Evolutionary conservation across 2,888 invertebrate genomes (phyloP), one percentile per base, ranked within the genome.

Genomic region (Euplagia quadripunctaria): DNA sequence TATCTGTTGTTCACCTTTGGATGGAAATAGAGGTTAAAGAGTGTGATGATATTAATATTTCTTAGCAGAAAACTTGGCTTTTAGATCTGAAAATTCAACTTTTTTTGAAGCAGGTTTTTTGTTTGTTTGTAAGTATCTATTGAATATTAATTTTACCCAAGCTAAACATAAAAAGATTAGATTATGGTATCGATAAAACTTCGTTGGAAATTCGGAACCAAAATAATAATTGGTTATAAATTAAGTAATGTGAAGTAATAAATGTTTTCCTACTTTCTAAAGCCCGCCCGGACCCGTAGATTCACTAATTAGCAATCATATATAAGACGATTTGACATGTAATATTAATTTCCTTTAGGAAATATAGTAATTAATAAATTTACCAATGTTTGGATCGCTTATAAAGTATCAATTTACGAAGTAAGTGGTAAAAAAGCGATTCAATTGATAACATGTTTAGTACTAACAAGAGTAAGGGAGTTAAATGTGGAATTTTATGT

Each of bases 391-490:
- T 67, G 42, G n/a, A 20, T 41, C 20, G 42, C 14, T 69, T 41
- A 58, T 64, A 70, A 74, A 31, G 58, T 74, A 81, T 74, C 31
- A 65, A 74, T 81, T 75, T 65, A 46, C 67, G n/a, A 72, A 17
- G 58, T 68, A 43, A 43, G 43, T 64, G 11, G 42, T 64, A 42
- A 64, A 64, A 17, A 64, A 17, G 46, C 46, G 12, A 65, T 46
- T 46, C 14, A 61, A 65, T 12, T n/a, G 46, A 65, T 46, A 46
- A 65, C 11, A 46, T 46, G 43, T 43, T n/a, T n/a, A n/a, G 11
- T n/a, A 64, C 17, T 17, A 7, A 69, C 41, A 41, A 41, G 12
- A 43, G 31, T 14, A 61, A 61, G 61, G 61, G 61, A 31, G 14
- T 61, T 14, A 61, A 31, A 31, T 12, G 31, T 61, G 31, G 7